Evolutionary conservation across 2,888 invertebrate genomes (phyloP).

Genomic region (Branchellion lobata): DNA sequence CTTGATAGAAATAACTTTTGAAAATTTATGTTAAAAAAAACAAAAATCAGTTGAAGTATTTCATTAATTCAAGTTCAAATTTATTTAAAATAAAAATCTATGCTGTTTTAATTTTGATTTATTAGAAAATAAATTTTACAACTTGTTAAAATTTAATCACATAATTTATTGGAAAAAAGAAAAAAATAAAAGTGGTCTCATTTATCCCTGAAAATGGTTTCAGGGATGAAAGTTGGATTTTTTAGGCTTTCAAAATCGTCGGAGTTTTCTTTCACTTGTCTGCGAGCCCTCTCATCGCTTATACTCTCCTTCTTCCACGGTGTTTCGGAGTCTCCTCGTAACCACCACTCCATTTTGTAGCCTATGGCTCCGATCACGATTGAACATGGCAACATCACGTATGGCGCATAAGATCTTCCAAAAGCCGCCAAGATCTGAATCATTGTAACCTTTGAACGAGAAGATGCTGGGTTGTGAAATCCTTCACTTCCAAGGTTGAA

Average conservation of each 20-base stretch:
- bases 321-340: slow-evolving; percentile 63
- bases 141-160: neutral
- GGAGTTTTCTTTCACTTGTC: slow-evolving; percentile 65
- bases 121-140: no score
- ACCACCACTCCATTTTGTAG: slow-evolving; percentile 74
- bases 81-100: neutral
- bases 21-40: no score
- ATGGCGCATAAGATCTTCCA: slow-evolving; percentile 74
- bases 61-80: neutral
- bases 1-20: no score
- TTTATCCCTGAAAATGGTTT: slow-evolving; percentile 47
- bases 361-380: slow-evolving; percentile 80
- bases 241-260: slow-evolving; percentile 71
- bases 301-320: slow-evolving; percentile 66
- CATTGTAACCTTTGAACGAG: no score
- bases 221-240: slow-evolving; percentile 66
- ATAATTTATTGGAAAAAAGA: neutral
- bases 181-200: neutral
- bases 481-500: no score
- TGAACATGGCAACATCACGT: slow-evolving; percentile 79
- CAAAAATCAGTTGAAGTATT: neutral
- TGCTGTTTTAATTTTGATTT: no score
- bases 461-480: no score
- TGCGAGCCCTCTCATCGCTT: slow-evolving; percentile 73
- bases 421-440: slow-evolving; percentile 60